phyloP scores from a whole-genome alignment of 2,113 vertebrate genomes.

The Hippocampus abdominalis region DNA sequence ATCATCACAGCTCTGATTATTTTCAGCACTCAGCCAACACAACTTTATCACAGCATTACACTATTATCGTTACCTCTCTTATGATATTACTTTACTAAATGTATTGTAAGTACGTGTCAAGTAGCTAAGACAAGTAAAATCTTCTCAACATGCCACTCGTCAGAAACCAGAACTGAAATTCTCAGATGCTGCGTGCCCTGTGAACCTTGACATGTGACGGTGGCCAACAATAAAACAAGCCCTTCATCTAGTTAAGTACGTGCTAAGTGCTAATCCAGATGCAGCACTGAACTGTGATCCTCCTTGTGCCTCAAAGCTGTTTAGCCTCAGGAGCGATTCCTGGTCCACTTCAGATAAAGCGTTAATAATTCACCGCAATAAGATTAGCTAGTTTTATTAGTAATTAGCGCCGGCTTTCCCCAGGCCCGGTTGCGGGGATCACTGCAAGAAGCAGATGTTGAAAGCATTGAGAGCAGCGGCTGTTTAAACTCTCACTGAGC shows the following conservation, averaged over 20 bases:
- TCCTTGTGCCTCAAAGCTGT: constrained; percentile 67
- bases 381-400: constrained; percentile 86
- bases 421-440: constrained; percentile 70
- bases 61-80: background rate
- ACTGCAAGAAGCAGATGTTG: constrained; percentile 84
- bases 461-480: constrained; percentile 70
- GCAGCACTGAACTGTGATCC: constrained; percentile 51
- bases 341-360: constrained; percentile 78
- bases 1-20: too few relatives aligned
- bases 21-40: background rate
- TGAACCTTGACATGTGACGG: constrained; percentile 29
- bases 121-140: constrained; percentile 23
- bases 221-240: constrained; percentile 26
- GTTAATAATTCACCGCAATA: constrained; percentile 88
- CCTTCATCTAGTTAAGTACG: constrained; percentile 15
- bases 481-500: constrained; percentile 68
- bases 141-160: constrained; percentile 29
- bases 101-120: background rate
- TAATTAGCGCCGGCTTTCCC: constrained; percentile 82
- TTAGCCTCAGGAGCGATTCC: constrained; percentile 75
- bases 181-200: background rate
- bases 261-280: constrained; percentile 45
- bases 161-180: constrained; percentile 13
- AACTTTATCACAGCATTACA: too few relatives aligned
- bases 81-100: background rate